A percentile compares a stretch with the other conserved stretches of the same genome.
Conservation (phyloP, 2,888 invertebrate species). For the Malthinus seriepunctatus region DNA sequence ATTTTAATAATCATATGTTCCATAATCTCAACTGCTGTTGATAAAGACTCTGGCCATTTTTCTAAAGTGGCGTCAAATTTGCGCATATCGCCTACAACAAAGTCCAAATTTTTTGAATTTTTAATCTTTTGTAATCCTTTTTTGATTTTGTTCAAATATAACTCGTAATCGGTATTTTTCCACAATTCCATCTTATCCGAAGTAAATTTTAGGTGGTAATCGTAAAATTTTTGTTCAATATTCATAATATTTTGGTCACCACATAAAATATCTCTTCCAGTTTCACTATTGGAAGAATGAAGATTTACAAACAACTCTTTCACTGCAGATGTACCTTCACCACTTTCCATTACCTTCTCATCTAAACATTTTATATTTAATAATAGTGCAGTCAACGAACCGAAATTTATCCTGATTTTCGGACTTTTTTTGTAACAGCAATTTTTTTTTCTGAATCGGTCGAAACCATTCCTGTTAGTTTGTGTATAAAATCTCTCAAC, state of each 20-base stretch:
- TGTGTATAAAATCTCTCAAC: too few species aligned
- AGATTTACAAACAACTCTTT: background rate
- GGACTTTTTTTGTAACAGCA: too few species aligned
- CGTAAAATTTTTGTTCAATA: background rate
- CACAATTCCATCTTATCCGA: background rate
- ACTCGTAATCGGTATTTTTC: conserved; percentile 2
- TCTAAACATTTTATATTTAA: too few species aligned
- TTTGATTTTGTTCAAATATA: background rate
- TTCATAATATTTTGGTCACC: too few species aligned
- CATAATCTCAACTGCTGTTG: conserved; percentile 9
- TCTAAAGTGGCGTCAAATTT: conserved; percentile 7
- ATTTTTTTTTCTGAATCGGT: too few species aligned
- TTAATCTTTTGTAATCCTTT: conserved; percentile 12
- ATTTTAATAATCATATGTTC: conserved; percentile 7
- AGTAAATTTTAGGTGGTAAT: background rate
- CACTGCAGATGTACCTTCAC: too few species aligned
- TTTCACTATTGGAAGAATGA: too few species aligned
- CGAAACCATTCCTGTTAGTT: too few species aligned
- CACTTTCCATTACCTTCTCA: too few species aligned
- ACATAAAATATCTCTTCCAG: too few species aligned
- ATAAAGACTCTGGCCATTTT: conserved; percentile 9
- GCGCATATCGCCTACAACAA: background rate
- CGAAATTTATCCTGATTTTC: too few species aligned
- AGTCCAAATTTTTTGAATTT: background rate
- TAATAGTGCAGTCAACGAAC: too few species aligned